Base-by-base conservation (phyloP, 2,888 invertebrate genomes). In the Lasioglossum calceatum region DNA sequence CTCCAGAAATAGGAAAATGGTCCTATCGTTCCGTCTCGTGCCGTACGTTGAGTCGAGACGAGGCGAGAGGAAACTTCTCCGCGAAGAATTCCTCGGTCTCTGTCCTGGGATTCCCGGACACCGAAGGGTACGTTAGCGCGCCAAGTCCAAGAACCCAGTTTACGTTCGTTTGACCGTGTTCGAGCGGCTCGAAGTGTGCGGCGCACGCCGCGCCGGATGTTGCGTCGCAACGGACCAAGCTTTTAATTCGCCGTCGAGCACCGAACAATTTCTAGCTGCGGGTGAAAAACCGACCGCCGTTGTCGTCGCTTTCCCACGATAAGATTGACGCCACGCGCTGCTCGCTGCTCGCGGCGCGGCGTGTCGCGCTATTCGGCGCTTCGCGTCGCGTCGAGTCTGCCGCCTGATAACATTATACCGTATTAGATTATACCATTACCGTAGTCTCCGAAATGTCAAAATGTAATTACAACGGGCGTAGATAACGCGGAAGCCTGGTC, bases 401-500 rank as follows among this genome's bases (percentile, higher is more conserved):
- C 74, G n/a, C 58, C 71, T 78, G 87, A 87, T 87, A 78, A 61
- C 81, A 67, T 84, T 77, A 86, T 47, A 71, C 73, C 76, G 79
- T 78, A 87, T 87, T 82, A 87, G 87, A 84, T 87, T 88, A 84
- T 70, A 73, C 77, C 73, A 70, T 39, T 77, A 75, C 61, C 64
- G 80, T 39, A 81, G 81, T 73, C 80, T 84, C 83, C 81, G 86
- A 87, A 86, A 86, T 79, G 86, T 79, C 81, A 77, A 86, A 81
- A 82, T 75, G 87, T 81, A 88, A 87, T 88, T 88, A 88, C 84
- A 77, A 64, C 81, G 72, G 27, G 75, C 81, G 61, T 61, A 82
- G 87, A 84, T 87, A 87, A 84, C 77, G 44, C 58, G 74, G 71
- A 77, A 74, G 74, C 23, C 44, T 73, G 80, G 77, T 72, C 82